phyloP scores from a whole-genome alignment of 2,888 invertebrate species.

The Polydrusus tereticollis region DNA sequence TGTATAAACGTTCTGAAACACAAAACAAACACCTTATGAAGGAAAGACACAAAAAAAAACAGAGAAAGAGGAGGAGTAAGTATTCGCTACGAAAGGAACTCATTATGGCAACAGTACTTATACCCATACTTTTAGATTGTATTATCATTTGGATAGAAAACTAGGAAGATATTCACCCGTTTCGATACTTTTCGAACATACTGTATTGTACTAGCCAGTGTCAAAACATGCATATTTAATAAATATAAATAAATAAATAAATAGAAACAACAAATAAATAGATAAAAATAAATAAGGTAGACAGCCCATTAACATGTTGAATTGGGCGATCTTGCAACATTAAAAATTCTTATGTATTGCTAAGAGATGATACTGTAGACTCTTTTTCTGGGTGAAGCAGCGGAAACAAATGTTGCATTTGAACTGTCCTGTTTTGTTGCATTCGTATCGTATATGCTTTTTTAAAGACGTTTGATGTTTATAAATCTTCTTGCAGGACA shows the following conservation, averaged over 20 bases:
- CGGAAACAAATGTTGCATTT: conserved; percentile 54
- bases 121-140: no score
- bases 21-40: no score
- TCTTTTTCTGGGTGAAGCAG: conserved; percentile 57
- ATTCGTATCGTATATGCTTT: conserved; percentile 62
- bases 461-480: conserved; percentile 81
- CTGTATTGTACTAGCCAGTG: no score
- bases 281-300: neutral
- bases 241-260: neutral
- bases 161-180: no score
- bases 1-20: no score
- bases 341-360: conserved; percentile 48
- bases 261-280: neutral
- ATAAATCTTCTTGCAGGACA: conserved; percentile 64
- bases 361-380: conserved; percentile 52
- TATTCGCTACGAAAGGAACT: no score
- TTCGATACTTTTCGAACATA: no score
- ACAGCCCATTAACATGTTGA: no score
- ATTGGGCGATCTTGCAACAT: neutral
- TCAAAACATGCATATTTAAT: neutral
- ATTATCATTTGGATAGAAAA: no score
- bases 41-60: no score
- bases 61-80: no score
- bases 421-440: conserved; percentile 65
- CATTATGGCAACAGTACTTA: no score